Conservation (phyloP, 2,888 invertebrate genomes). For the Apantesis nais region DNA sequence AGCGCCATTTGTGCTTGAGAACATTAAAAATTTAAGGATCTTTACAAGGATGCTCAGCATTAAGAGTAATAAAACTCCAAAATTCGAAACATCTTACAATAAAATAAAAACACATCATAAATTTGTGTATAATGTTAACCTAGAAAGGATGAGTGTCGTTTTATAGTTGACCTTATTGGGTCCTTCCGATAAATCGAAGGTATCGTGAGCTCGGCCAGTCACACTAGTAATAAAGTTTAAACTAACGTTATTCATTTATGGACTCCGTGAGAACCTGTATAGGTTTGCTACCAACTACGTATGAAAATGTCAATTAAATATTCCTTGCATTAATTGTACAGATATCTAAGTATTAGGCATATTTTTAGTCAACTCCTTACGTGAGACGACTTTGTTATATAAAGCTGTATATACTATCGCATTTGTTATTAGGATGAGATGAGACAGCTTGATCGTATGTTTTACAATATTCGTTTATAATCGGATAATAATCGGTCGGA, state of each 20-base stretch:
- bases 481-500: background rate
- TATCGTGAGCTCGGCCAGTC: slow-evolving; percentile 61
- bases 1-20: slow-evolving; percentile 34
- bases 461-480: background rate
- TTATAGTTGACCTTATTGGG: slow-evolving; percentile 48
- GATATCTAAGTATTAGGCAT: background rate
- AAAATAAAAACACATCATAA: slow-evolving; percentile 31
- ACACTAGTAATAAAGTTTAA: slow-evolving; percentile 57
- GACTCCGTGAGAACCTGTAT: slow-evolving; percentile 58
- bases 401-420: background rate
- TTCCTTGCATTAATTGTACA: slow-evolving; percentile 16
- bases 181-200: slow-evolving; percentile 60
- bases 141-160: slow-evolving; percentile 50
- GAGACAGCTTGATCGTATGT: slow-evolving; percentile 1
- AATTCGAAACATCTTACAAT: slow-evolving; percentile 49
- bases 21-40: slow-evolving; percentile 8
- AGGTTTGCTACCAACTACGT: slow-evolving; percentile 34
- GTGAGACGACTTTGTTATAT: slow-evolving; percentile 23
- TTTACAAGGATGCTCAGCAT: slow-evolving; percentile 55
- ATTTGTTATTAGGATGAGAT: slow-evolving; percentile 13
- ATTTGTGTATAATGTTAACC: slow-evolving; percentile 37
- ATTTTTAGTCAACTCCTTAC: slow-evolving; percentile 20
- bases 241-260: slow-evolving; percentile 50
- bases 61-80: slow-evolving; percentile 68
- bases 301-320: slow-evolving; percentile 31